Conservation (phyloP, 2,797 vertebrate species). For the Helicolenus hilgendorfi region DNA sequence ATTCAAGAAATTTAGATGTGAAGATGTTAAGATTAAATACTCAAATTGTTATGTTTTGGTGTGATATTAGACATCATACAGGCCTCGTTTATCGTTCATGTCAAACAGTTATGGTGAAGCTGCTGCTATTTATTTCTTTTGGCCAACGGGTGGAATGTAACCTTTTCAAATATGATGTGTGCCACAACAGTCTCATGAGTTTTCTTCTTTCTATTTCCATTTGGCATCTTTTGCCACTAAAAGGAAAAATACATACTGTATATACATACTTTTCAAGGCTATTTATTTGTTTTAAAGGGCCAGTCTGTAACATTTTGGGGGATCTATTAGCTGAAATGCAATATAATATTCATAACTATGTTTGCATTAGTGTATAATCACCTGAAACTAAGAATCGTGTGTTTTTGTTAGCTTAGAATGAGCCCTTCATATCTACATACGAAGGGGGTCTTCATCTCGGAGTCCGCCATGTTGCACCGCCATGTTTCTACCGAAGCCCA, state of each 20-base stretch:
- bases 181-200: background rate
- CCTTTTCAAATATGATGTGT: background rate
- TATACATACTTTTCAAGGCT: no score
- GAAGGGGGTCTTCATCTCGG: no score
- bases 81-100: background rate
- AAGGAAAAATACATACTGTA: background rate
- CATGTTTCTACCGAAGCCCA: no score
- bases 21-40: background rate
- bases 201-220: background rate
- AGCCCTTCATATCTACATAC: no score
- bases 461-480: no score
- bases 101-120: background rate
- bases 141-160: background rate
- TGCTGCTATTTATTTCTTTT: background rate
- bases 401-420: no score
- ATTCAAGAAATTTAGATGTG: background rate
- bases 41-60: background rate
- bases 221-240: background rate
- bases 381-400: no score
- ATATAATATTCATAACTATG: no score
- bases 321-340: no score
- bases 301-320: no score
- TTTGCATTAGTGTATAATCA: no score
- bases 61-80: background rate
- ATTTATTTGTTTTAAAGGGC: no score